phyloP scores from a whole-genome alignment of 2,113 vertebrate species.

The Chrysochloris asiatica region DNA sequence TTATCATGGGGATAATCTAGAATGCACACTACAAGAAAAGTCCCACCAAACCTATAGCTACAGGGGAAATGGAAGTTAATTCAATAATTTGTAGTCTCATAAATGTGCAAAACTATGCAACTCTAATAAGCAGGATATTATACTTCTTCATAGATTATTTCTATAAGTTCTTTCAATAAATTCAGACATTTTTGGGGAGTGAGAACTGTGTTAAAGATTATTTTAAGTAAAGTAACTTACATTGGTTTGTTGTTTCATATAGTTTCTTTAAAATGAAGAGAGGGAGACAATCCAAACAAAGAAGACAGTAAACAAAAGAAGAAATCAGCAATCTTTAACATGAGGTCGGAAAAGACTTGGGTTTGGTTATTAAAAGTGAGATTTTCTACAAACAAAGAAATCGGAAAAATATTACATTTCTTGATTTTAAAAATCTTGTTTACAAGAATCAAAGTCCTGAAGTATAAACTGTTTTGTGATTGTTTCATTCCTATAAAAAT shows the following conservation, averaged over 20 bases:
- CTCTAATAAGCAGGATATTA: neutral
- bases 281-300: neutral
- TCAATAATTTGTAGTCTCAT: neutral
- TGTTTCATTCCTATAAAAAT: neutral
- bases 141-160: neutral
- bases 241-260: neutral
- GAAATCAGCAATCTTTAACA: neutral
- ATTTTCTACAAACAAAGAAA: conserved; percentile 30
- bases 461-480: neutral
- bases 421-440: neutral
- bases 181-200: neutral
- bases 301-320: neutral
- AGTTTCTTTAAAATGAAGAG: neutral
- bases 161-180: neutral
- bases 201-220: neutral
- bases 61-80: neutral
- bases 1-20: neutral
- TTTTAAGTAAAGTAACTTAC: neutral
- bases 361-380: neutral
- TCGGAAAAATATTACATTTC: neutral
- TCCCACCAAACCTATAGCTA: neutral
- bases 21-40: neutral
- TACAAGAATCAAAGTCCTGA: neutral
- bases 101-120: neutral
- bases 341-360: neutral